Evolutionary conservation across 2,888 invertebrate species (phyloP), one percentile per base, ranked within the genome.

Genomic region (Dusona sp.): DNA sequence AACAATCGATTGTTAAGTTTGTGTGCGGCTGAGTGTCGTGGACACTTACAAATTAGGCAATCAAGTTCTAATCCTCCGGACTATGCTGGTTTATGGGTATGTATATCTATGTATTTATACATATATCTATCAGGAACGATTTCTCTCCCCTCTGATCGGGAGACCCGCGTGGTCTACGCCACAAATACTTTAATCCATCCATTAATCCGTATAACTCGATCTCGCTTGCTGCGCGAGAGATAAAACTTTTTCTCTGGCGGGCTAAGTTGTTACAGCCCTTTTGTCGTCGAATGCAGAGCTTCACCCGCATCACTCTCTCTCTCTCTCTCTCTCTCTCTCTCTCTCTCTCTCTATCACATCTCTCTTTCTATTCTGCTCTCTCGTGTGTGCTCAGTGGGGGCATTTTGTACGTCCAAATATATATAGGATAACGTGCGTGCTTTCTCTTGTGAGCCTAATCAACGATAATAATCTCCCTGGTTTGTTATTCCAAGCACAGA

Each of bases 31-130:
- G 89, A 89, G 93, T 92, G 93, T 91, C 88, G 89, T 89, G 90
- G 94, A 94, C 93, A 94, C 93, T 94, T 94, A 94, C 94, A 94
- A 94, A 94, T 94, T 94, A 94, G 94, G 93, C 94, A 94, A 94
- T 94, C 94, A 94, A 94, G 94, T 92, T 90, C 93, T 93, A 93
- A 94, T 94, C 94, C 93, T 92, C 89, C 90, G 91, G 77, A 79
- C 84, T 80, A 81, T 83, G 73, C 70, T 83, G 85, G 45, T 75
- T 64, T 79, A 70, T 70, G n/a, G 45, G 22, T 70, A 38, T 29
- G 25, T 61, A 70, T 70, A 61, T 68, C 16, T 57, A 57, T 85
- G 51, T 75, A 79, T 48, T 61, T 54, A 9, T 36, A 36, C 25
- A 38, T 57, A 48, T 57, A 57, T 54, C 29, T 67, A 61, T 74